Conservation (phyloP, 2,888 invertebrate genomes). For the Siphlonurus alternatus region DNA sequence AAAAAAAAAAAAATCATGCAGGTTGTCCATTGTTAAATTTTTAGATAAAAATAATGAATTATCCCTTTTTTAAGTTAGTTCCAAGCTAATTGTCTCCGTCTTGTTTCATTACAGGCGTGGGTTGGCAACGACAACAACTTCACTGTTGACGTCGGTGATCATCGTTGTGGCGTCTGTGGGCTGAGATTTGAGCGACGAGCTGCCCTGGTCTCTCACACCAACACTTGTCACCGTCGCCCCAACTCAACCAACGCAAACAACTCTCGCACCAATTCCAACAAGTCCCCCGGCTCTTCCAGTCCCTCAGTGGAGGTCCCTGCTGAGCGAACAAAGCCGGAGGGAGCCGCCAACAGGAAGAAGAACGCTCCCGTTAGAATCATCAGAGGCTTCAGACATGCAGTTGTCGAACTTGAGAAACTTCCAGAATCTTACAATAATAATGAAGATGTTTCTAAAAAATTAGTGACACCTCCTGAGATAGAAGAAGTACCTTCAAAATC, state of each 20-base stretch:
- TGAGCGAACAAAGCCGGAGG: not conserved
- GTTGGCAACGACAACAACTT: not conserved
- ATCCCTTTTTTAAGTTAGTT: no score
- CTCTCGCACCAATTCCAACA: not conserved
- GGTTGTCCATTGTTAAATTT: no score
- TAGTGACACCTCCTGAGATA: no score
- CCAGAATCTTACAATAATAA: no score
- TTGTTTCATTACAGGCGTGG: not conserved
- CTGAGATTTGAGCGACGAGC: conserved; percentile 55
- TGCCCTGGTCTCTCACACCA: conserved; percentile 50
- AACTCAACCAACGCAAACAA: not conserved
- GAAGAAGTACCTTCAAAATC: no score
- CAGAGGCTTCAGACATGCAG: no score
- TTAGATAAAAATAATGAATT: no score
- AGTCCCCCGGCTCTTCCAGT: not conserved
- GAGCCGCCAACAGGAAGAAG: not conserved
- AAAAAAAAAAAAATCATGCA: no score
- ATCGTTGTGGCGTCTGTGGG: conserved; percentile 48
- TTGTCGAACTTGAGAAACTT: no score
- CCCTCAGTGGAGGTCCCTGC: not conserved
- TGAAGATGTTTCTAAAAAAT: no score
- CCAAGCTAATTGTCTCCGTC: no score
- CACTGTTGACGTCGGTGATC: conserved; percentile 19
- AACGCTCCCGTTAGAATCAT: not conserved
- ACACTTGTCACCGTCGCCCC: conserved; percentile 34